phyloP scores from a whole-genome alignment of 2,113 vertebrate genomes.

The Apodemus sylvaticus region DNA sequence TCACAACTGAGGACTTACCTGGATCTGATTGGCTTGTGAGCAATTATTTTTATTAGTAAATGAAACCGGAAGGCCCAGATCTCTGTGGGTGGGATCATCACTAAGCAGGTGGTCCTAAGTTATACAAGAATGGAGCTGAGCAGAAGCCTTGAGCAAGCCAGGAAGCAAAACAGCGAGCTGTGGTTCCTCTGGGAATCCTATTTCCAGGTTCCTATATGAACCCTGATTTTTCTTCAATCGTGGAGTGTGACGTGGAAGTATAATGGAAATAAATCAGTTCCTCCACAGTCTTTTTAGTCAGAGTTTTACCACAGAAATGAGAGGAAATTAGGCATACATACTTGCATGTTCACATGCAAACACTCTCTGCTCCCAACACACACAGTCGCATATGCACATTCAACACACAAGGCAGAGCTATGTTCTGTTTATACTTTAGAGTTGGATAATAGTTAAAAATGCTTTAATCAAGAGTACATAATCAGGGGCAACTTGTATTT shows the following conservation, averaged over 20 bases:
- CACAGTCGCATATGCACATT: background rate
- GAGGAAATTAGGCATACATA: no score
- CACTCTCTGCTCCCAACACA: background rate
- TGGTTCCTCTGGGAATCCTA: background rate
- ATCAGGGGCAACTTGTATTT: background rate
- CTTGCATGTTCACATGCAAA: background rate
- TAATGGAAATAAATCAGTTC: background rate
- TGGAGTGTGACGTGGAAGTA: background rate
- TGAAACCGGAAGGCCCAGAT: background rate
- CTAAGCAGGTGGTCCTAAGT: background rate
- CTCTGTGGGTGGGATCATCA: background rate
- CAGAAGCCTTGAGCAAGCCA: background rate
- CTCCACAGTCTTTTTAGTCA: background rate
- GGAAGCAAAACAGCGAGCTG: background rate
- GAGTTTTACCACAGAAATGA: background rate
- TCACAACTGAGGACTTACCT: background rate
- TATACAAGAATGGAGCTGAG: background rate
- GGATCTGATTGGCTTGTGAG: background rate
- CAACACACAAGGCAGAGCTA: background rate
- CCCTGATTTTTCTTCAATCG: background rate
- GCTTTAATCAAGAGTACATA: background rate
- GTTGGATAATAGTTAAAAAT: background rate
- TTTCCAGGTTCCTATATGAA: no score
- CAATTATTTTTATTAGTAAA: background rate
- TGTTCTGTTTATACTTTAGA: constrained; percentile 7